These are phyloP conservation scores for Drosophila triauraria DNA, from an alignment of 1,140 invertebrate genomes.

Conservation along the genomic window DNA sequence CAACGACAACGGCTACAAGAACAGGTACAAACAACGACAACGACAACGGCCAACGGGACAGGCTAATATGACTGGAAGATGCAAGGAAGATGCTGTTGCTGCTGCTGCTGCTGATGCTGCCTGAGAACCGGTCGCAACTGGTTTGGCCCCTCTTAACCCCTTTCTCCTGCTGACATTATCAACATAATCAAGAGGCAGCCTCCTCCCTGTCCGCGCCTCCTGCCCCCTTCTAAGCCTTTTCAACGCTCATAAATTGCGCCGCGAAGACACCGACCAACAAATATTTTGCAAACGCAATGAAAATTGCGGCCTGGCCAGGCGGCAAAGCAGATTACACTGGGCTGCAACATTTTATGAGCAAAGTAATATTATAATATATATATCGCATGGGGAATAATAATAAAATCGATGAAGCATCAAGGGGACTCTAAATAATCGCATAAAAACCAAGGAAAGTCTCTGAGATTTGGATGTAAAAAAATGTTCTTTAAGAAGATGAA, in stretches of 20 bases:
- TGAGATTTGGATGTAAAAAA: not conserved
- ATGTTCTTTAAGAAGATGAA: too few relatives aligned
- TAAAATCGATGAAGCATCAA: not conserved
- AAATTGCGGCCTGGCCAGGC: slow-evolving; percentile 54
- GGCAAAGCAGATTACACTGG: slow-evolving; percentile 43
- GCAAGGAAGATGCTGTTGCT: slow-evolving; percentile 32
- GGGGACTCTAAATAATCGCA: not conserved
- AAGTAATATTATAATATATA: not conserved
- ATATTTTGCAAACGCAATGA: slow-evolving; percentile 81
- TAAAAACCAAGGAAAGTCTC: not conserved
- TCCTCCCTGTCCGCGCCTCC: not conserved
- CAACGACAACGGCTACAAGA: slow-evolving; percentile 29
- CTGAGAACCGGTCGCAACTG: slow-evolving; percentile 57
- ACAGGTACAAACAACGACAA: slow-evolving; percentile 34
- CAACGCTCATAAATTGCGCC: slow-evolving; percentile 80
- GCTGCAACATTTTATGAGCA: not conserved
- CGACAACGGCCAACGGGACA: slow-evolving; percentile 68
- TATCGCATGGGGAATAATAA: slow-evolving; percentile 9
- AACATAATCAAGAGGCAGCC: slow-evolving; percentile 75
- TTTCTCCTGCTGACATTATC: slow-evolving; percentile 69
- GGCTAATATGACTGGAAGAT: slow-evolving; percentile 71
- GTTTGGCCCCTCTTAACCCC: slow-evolving; percentile 40
- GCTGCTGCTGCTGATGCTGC: slow-evolving; percentile 7
- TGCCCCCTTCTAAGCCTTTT: slow-evolving; percentile 68
- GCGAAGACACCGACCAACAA: slow-evolving; percentile 62